phyloP scores from a whole-genome alignment of 2,888 invertebrate genomes.

The Caenorhabditis zanzibari region DNA sequence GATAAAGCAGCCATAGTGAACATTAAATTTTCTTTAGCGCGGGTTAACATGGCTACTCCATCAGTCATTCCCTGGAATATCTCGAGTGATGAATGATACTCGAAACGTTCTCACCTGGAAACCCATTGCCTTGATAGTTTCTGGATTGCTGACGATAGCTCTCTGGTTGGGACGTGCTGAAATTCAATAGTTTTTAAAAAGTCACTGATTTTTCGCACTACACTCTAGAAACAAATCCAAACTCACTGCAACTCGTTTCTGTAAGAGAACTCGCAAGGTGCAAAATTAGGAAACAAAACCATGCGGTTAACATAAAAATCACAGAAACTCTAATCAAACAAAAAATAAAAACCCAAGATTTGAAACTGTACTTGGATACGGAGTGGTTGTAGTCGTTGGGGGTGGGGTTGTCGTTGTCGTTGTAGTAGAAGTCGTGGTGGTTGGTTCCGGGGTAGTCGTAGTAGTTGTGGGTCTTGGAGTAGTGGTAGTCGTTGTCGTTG shows the following conservation, averaged over 20 bases:
- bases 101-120: slow-evolving; percentile 63
- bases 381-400: slow-evolving; percentile 42
- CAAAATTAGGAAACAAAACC: slow-evolving; percentile 19
- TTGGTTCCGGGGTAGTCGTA: slow-evolving; percentile 10
- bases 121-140: slow-evolving; percentile 78
- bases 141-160: slow-evolving; percentile 75
- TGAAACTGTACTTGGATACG: slow-evolving; percentile 60
- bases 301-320: slow-evolving; percentile 40
- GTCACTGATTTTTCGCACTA: slow-evolving; percentile 16
- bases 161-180: slow-evolving; percentile 66
- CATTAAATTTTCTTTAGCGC: slow-evolving; percentile 78
- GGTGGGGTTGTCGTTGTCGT: slow-evolving; percentile 51
- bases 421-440: slow-evolving; percentile 40
- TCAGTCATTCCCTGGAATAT: slow-evolving; percentile 78
- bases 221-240: slow-evolving; percentile 36
- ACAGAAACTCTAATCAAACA: background rate
- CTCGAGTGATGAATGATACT: background rate
- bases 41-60: slow-evolving; percentile 76
- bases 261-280: background rate
- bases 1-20: slow-evolving; percentile 78
- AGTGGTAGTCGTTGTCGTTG: slow-evolving; percentile 57
- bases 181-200: slow-evolving; percentile 22
- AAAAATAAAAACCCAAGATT: slow-evolving; percentile 11
- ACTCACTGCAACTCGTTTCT: slow-evolving; percentile 26
- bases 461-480: slow-evolving; percentile 25